Evolutionary conservation across 2,797 vertebrate genomes (phyloP), one percentile per base, ranked within the genome.

Genomic region (Tamandua tetradactyla): DNA sequence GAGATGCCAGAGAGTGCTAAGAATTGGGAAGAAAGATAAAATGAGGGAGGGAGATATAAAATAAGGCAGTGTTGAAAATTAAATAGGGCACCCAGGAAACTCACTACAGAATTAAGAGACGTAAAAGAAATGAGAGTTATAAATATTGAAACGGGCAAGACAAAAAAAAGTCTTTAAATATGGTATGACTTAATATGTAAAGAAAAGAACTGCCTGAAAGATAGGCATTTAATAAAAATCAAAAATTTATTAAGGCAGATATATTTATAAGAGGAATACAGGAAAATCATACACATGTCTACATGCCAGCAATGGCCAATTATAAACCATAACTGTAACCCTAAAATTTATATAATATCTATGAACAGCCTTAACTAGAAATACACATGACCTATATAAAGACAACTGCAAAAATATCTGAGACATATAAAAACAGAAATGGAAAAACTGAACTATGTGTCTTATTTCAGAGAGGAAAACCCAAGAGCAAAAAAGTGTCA

Each of bases 281-380:
- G 47, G 66, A 90, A 95, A 93, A 69, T 90, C 32, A 74, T 72
- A 57, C 78, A 42, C 57, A 82, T 91, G 68, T 59, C n/a, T 72
- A 40, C 27, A 87, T 52, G 69, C 59, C 42, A 75, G n/a, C 68
- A 91, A n/a, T 4, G 49, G 49, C 69, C 32, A 79, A 35, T 78
- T 75, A 44, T 37, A 57, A 92, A 94, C 79, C 62, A 62, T n/a
- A 42, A 12, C 14, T 35, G 61, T 14, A 30, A n/a, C 5, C 18
- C 3, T 7, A n/a, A 30, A 9, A 66, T 20, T n/a, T 66, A 66
- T 17, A 30, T 12, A 64, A 44, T 27, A 81, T 30, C 35, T 85
- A 68, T 90, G 59, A 94, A 72, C 25, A 8, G 42, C 69, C 86
- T 40, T 87, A 72, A 57, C 11, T 68, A 80, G 66, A 90, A 80